Evolutionary conservation across 2,888 invertebrate genomes (phyloP), one percentile per base, ranked within the genome.

Genomic region (Lycaena phlaeas): DNA sequence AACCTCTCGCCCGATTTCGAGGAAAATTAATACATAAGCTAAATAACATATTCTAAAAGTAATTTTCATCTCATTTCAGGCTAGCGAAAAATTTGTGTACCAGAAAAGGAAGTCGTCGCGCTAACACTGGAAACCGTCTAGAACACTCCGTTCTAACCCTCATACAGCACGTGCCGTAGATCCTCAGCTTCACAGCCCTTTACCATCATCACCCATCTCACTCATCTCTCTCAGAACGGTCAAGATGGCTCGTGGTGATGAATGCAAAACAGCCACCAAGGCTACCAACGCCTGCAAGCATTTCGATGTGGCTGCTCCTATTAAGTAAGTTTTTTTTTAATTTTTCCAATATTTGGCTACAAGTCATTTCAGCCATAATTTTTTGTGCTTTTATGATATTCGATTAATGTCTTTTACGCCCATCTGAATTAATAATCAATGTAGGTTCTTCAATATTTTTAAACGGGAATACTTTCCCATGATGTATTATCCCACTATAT

Each of bases 161-260:
- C 67, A 85, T 94, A 38, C 93, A 94, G 72, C 93, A 92, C 92
- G 94, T 94, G 49, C 94, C 94, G 54, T 95, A 93, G 90, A 51
- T 68, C 39, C 5, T 11, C 27, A n/a, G 42, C 38, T 42, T 41
- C 11, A 46, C 41, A 49, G 52, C 48, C 56, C 55, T 57, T 64
- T 57, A 51, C n/a, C 63, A 43, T 50, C 59, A 67, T 65, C 68
- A 61, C 56, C 59, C 59, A 59, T 67, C 57, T 57, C 64, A 64
- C 59, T 53, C 66, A 58, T 62, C 61, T 57, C 56, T 57, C 50
- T 57, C 56, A 59, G 60, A 43, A 36, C 28, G 29, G 38, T 42
- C 44, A 42, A 41, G 59, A 85, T 85, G 85, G 85, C 85, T 54
- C 78, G 85, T 56, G 85, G 85, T 57, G 82, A 85, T 63, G 82